Base-by-base conservation (phyloP, 2,113 vertebrate species). In the Prunella fulvescens region DNA sequence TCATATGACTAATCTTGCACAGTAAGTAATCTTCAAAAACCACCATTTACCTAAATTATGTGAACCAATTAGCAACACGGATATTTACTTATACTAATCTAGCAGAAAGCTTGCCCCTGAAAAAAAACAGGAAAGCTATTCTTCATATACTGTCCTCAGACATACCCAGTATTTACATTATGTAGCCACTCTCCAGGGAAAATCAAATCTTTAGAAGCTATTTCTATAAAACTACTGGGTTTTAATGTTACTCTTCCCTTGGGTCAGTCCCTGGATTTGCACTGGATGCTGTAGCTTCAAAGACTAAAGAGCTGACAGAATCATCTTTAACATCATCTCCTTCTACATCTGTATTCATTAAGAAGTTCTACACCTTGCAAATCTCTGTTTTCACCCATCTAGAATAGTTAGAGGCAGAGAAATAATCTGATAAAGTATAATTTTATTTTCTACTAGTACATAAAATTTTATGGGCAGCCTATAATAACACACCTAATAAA, bases 401-500 rank as follows among this genome's bases (percentile, higher is more conserved):
- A 67, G 67, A 80, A 93, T 72, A 94, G 93, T 95, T 92, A 89
- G 67, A 95, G 86, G 93, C 95, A 93, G 60, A 93, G 71, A 90
- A 91, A 91, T 95, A 96, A 95, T 91, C 51, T 86, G 45, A 96
- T 95, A 94, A 96, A 91, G 79, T 76, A 37, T 83, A 95, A 96
- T 96, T 97, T 94, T 89, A 89, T 96, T 96, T 95, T 76, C 87
- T 77, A 81, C 60, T 37, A 70, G 90, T 88, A 83, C 86, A 95
- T 95, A 94, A 93, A 91, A 87, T 87, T 89, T 86, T 89, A 92
- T 51, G 54, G 73, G 73, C 33, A 93, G 88, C 45, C 42, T 87
- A 92, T 93, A 96, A 96, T 71, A 96, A 91, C 81, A 93, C 23
- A 83, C 45, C 77, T 93, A 97, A 97, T 97, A 95, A 95, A 97